phyloP scores from a whole-genome alignment of 2,888 invertebrate genomes.

The Tenthredo livida region DNA sequence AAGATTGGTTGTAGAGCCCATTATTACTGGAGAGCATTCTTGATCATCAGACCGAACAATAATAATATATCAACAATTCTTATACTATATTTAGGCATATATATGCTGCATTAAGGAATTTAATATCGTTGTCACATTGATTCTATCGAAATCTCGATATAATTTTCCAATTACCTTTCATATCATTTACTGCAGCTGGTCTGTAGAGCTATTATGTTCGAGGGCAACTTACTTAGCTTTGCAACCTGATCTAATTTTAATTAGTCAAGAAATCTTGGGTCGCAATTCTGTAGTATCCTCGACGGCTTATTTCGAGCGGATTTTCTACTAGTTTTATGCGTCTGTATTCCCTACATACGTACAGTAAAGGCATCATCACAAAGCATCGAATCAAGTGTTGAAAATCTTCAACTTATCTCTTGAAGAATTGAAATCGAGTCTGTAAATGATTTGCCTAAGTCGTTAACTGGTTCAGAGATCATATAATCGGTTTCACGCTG shows the following conservation, averaged over 20 bases:
- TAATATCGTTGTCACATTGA: not conserved
- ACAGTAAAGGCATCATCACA: not conserved
- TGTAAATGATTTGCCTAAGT: not conserved
- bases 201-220: constrained; percentile 13
- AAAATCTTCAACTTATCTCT: not conserved
- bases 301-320: not conserved
- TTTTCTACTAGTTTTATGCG: not conserved
- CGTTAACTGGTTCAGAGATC: not conserved
- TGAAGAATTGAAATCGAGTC: not conserved
- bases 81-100: not conserved
- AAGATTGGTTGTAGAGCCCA: not conserved
- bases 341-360: not conserved
- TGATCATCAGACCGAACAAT: not conserved
- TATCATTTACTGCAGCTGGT: not conserved
- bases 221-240: constrained; percentile 9
- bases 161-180: not conserved
- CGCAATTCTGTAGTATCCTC: not conserved
- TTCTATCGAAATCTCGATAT: not conserved
- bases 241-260: not conserved
- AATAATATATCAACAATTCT: not conserved
- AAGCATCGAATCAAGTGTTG: not conserved
- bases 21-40: not conserved
- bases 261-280: constrained; percentile 13
- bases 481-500: not conserved
- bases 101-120: not conserved